Conservation (phyloP, 2,888 invertebrate species). For the Ceratothoa steindachneri region DNA sequence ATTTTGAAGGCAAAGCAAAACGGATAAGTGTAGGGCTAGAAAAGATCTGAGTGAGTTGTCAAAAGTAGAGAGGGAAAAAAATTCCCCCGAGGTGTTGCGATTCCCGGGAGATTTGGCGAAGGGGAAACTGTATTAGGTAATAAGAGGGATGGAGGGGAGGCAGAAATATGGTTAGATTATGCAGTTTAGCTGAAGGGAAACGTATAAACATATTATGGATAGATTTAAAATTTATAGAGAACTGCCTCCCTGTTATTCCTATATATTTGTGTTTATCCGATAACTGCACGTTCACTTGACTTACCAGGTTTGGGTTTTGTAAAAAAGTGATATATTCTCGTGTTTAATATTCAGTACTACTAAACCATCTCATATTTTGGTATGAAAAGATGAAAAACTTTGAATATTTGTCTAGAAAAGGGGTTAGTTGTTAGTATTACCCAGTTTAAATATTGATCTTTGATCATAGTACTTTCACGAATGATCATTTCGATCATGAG, state of each 20-base stretch:
- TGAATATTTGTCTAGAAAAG: no score
- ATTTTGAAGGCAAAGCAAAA: no score
- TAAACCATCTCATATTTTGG: no score
- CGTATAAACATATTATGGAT: slow-evolving; percentile 3
- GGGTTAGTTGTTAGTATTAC: no score
- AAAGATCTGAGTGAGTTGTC: background rate
- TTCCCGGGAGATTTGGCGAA: background rate
- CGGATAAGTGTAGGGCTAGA: background rate
- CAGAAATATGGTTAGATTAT: slow-evolving; percentile 10
- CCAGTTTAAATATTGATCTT: no score
- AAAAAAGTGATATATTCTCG: no score
- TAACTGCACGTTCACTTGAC: no score
- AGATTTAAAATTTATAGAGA: slow-evolving; percentile 12
- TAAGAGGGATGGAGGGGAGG: slow-evolving; percentile 8
- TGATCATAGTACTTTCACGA: no score
- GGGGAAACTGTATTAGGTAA: slow-evolving; percentile 13
- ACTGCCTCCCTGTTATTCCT: background rate
- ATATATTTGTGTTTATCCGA: background rate
- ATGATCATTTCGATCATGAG: no score
- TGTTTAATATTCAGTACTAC: no score
- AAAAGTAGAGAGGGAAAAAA: slow-evolving; percentile 1
- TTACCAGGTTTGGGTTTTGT: no score
- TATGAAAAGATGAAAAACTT: no score
- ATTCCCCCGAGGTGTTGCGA: background rate
- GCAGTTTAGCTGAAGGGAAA: slow-evolving; percentile 7